Base-by-base conservation (phyloP, 1,140 invertebrate genomes). In the Drosophila burlai region DNA sequence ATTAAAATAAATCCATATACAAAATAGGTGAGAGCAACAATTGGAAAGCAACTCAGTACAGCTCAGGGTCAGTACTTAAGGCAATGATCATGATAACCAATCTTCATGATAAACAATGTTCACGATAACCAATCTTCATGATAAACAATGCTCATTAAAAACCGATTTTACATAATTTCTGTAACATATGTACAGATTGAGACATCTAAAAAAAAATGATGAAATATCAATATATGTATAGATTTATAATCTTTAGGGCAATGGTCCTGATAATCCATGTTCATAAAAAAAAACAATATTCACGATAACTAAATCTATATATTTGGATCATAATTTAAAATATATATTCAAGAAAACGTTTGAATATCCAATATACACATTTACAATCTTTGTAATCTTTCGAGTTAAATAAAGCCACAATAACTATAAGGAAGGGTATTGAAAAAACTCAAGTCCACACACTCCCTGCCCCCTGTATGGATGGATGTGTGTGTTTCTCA, bases 401-500 rank as follows among this genome's bases (percentile, higher is more conserved):
- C 21, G 6, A 8, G 2, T 24, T 24, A 5, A 13, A 21, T 7
- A 40, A 40, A 15, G 4, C 34, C 34, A 11, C 1, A 36, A 36
- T 18, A 26, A 29, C 47, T n/a, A 29, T 16, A n/a, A 31, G 29
- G 0, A 34, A 64, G 60, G 59, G 67, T 68, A 47, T 71, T 3
- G 15, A 38, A 38, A 54, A 54, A 38, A 5, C 4, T 24, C 9
- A n/a, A 40, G 11, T 45, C 24, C 24, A 16, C 42, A 38, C 55
- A 55, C 58, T 52, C 21, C 36, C 40, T 46, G 21, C 29, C 16
- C 18, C 21, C 34, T 11, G 10, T 24, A 24, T 3, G 24, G 24
- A 24, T 24, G 24, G 2, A 2, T 63, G 63, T 63, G 34, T 77
- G 62, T 67, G 68, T 74, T 80, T 38, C 74, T 90, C 65, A 89